Conservation (phyloP, 2,888 invertebrate species). For the Macrophya alboannulata region DNA sequence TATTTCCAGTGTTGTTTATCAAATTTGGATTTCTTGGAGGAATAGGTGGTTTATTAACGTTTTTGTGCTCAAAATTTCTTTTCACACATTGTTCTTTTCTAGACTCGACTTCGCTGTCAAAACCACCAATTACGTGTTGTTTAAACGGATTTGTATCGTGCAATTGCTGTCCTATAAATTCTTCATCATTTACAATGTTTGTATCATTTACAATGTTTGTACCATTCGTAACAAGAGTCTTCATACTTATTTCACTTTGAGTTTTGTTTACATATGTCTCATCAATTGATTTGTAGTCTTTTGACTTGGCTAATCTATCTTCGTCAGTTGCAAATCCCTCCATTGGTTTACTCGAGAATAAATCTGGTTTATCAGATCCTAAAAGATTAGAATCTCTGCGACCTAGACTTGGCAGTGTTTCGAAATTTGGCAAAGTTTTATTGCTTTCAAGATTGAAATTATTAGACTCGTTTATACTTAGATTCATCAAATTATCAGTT, state of each 20-base stretch:
- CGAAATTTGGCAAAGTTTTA: background rate
- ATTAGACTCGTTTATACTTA: background rate
- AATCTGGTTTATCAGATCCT: background rate
- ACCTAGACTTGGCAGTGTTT: background rate
- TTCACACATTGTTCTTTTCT: background rate
- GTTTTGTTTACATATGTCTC: background rate
- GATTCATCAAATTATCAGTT: background rate
- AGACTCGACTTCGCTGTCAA: background rate
- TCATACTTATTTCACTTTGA: background rate
- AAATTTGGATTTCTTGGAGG: constrained; percentile 46
- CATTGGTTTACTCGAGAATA: background rate
- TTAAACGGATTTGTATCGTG: constrained; percentile 46
- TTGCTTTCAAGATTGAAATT: background rate
- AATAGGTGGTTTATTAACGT: constrained; percentile 13
- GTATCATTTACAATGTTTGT: background rate
- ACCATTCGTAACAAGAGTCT: background rate
- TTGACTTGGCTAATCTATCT: background rate
- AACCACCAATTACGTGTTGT: background rate
- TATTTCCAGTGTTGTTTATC: constrained; percentile 4
- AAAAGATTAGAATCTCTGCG: background rate
- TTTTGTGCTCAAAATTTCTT: background rate
- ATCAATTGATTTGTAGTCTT: background rate
- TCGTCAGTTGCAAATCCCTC: background rate
- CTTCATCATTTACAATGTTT: constrained; percentile 4
- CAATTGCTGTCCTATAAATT: background rate